Percentiles rank a stretch among this genome's conserved stretches.
Evolutionary conservation across 2,113 vertebrate species (phyloP).

Genomic region (Riparia riparia): DNA sequence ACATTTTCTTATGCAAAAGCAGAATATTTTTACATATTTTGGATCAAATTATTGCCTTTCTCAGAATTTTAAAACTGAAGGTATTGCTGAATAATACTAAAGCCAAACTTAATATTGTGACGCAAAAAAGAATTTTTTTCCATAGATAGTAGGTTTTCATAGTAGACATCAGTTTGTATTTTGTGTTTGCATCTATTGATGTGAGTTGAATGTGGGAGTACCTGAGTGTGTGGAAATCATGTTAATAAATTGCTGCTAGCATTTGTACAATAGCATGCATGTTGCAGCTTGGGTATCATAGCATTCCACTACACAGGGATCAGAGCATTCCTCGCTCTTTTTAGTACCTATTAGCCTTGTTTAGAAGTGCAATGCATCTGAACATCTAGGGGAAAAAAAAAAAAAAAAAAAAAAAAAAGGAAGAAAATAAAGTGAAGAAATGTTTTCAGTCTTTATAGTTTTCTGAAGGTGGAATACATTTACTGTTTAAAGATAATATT

Average conservation of each 20-base stretch:
- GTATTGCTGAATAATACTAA: neutral
- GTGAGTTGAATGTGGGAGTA: neutral
- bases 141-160: neutral
- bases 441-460: neutral
- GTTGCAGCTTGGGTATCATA: slow-evolving; percentile 26
- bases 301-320: neutral
- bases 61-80: neutral
- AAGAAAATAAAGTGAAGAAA: neutral
- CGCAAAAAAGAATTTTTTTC: neutral
- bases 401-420: too few species aligned
- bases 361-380: neutral
- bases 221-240: neutral
- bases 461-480: neutral
- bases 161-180: neutral
- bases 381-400: neutral
- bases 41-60: neutral
- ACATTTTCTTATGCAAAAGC: neutral
- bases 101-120: neutral
- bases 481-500: neutral
- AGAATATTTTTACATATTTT: neutral
- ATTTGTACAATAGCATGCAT: neutral
- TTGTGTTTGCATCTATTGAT: neutral
- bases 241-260: neutral
- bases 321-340: slow-evolving; percentile 14
- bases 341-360: neutral